Conservation (phyloP, 30 jellyfish, hydroid and myxozoan species). For the Catostylus mosaicus region DNA sequence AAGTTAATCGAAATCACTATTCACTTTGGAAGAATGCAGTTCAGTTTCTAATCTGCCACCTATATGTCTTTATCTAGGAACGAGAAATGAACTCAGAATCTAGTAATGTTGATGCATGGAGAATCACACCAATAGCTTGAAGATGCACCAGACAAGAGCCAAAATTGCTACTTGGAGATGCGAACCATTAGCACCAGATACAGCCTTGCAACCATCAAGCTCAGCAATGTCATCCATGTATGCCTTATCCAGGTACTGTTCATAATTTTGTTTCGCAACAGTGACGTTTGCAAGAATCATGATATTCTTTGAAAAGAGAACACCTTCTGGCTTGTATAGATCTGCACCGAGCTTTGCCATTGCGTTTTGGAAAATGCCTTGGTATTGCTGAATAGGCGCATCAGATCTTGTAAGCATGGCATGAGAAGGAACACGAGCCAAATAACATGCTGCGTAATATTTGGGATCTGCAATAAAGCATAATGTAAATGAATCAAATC, state of each 20-base stretch:
- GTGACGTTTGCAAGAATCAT: conserved; percentile 12
- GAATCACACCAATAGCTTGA: not conserved
- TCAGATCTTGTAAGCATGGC: conserved; percentile 34
- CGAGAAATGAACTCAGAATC: no score
- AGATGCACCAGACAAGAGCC: not conserved
- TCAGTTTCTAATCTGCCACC: no score
- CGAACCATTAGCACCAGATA: not conserved
- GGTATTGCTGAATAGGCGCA: conserved; percentile 7
- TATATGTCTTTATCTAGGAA: no score
- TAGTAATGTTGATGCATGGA: no score
- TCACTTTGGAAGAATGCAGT: no score
- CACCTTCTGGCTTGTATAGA: conserved; percentile 22
- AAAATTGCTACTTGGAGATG: not conserved
- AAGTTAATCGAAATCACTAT: no score
- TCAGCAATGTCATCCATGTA: conserved; percentile 35
- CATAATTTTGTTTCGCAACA: conserved; percentile 16
- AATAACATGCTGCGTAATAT: conserved; percentile 21
- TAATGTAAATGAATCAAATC: not conserved
- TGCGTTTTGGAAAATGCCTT: conserved; percentile 3
- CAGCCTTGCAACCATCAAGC: conserved; percentile 1
- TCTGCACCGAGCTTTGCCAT: conserved; percentile 1
- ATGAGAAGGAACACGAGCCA: conserved; percentile 49
- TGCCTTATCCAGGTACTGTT: conserved; percentile 34
- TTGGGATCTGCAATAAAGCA: conserved; percentile 18
- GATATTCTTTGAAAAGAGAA: conserved; percentile 11